These are phyloP conservation scores for Chrysogorgia sp. DNA, from an alignment of 92 coral and sea anemone species.

Conservation along the genomic window DNA sequence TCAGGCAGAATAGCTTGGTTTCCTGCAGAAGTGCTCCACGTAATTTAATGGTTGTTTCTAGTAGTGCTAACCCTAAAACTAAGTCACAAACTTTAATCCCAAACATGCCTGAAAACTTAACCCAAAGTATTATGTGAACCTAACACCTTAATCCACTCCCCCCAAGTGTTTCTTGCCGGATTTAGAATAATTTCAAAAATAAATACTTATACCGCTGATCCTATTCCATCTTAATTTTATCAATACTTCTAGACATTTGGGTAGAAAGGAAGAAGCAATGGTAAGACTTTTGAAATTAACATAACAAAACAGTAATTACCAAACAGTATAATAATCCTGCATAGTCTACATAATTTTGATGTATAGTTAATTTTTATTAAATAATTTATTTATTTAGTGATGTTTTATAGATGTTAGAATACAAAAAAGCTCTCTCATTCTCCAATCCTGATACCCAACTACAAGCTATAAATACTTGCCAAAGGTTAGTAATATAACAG, in stretches of 20 bases:
- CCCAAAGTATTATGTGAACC: too few relatives aligned
- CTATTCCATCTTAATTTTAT: constrained; percentile 15
- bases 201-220: too few relatives aligned
- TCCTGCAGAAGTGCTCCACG: too few relatives aligned
- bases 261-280: constrained; percentile 83
- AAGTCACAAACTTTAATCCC: not conserved
- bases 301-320: not conserved
- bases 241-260: constrained; percentile 78
- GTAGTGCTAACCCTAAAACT: not conserved
- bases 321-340: not conserved
- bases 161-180: too few relatives aligned
- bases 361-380: not conserved
- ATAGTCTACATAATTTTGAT: constrained; percentile 3
- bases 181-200: too few relatives aligned
- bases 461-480: constrained; percentile 60
- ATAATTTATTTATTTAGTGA: not conserved
- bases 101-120: too few relatives aligned
- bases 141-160: too few relatives aligned
- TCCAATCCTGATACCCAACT: constrained; percentile 71
- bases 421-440: constrained; percentile 67
- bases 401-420: constrained; percentile 72
- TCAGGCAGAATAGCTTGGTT: too few relatives aligned
- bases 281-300: constrained; percentile 50
- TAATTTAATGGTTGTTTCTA: too few relatives aligned
- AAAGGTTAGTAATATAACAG: constrained; percentile 56